These are phyloP conservation scores for Lagenorhynchus albirostris DNA, from an alignment of 2,113 vertebrate species.

Conservation along the genomic window DNA sequence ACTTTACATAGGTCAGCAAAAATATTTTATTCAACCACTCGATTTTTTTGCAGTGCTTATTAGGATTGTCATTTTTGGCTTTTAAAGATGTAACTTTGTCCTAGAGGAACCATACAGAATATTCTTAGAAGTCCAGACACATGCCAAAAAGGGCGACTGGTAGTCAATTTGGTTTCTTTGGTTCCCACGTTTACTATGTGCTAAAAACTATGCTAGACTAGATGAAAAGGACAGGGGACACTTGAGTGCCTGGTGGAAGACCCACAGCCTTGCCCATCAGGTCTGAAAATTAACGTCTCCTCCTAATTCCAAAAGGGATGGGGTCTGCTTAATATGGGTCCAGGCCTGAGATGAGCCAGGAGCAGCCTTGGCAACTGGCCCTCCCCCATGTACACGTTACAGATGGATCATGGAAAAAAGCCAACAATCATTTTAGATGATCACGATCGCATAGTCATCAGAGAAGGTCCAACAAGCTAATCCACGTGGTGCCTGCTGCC, in stretches of 20 bases:
- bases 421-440: background rate
- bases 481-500: background rate
- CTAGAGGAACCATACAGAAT: background rate
- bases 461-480: background rate
- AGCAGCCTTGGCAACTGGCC: background rate
- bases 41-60: constrained; percentile 12
- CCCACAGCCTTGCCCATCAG: background rate
- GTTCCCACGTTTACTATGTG: background rate
- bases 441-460: background rate
- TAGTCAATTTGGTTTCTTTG: background rate
- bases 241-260: background rate
- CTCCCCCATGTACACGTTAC: background rate
- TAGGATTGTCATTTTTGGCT: background rate
- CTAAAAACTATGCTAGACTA: background rate
- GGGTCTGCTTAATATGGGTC: background rate
- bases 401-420: background rate
- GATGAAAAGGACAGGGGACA: background rate
- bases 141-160: background rate
- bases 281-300: background rate
- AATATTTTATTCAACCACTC: background rate
- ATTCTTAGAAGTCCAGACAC: background rate
- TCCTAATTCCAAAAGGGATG: background rate
- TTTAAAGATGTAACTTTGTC: background rate
- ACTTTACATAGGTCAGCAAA: background rate
- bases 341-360: background rate